These are phyloP conservation scores for Anser cygnoides DNA, from an alignment of 2,113 vertebrate genomes.

Conservation along the genomic window DNA sequence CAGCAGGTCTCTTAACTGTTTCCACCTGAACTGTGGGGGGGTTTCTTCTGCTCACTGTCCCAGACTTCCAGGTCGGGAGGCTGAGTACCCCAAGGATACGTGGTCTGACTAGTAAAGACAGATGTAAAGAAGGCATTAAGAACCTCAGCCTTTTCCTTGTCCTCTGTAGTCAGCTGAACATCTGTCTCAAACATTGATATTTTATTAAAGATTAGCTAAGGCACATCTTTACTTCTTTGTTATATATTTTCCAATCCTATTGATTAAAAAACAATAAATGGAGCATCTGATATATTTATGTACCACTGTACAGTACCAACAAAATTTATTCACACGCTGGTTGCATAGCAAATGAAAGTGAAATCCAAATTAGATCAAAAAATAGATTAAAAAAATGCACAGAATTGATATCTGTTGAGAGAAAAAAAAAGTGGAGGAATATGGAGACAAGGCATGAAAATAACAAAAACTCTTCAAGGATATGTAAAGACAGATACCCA, in stretches of 20 bases:
- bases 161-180: background rate
- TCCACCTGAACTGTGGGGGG: too few relatives aligned
- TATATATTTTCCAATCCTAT: background rate
- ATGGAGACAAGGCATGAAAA: background rate
- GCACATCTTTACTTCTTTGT: background rate
- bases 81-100: too few relatives aligned
- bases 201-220: background rate
- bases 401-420: accelerated
- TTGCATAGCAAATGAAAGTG: background rate
- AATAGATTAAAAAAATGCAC: background rate
- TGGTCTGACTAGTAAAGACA: too few relatives aligned
- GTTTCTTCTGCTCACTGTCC: too few relatives aligned
- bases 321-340: background rate
- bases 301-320: background rate
- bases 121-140: too few relatives aligned
- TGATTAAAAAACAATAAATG: background rate
- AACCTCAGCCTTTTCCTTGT: too few relatives aligned
- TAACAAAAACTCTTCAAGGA: background rate
- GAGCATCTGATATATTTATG: accelerated
- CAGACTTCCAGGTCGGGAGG: too few relatives aligned
- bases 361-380: background rate
- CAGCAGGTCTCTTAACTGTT: too few relatives aligned
- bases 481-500: background rate
- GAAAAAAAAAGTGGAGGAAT: too few relatives aligned
- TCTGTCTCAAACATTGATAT: background rate